Conservation (phyloP, 1,140 invertebrate genomes). For the Saccostrea cuccullata region DNA sequence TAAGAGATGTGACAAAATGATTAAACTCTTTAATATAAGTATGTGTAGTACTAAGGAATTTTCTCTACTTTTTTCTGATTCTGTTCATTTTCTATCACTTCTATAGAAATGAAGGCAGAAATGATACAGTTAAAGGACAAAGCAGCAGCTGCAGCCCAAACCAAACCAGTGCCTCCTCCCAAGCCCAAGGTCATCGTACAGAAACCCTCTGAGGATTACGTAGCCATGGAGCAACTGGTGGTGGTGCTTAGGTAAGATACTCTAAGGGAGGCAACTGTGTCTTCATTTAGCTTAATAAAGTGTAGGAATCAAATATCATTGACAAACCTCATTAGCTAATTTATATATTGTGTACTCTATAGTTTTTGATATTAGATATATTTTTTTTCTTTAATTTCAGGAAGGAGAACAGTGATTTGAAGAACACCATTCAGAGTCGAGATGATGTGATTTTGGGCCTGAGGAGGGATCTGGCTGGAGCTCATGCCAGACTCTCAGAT, state of each 20-base stretch:
- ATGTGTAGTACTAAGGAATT: too few species aligned
- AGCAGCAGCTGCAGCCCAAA: slow-evolving; percentile 19
- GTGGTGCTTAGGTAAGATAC: slow-evolving; percentile 68
- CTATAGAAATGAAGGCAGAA: slow-evolving; percentile 62
- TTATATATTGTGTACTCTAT: background rate
- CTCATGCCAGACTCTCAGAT: slow-evolving; percentile 76
- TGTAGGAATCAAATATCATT: background rate
- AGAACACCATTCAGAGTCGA: slow-evolving; percentile 73
- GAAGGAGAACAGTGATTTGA: slow-evolving; percentile 74
- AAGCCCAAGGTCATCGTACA: slow-evolving; percentile 76
- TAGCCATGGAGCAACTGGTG: slow-evolving; percentile 73
- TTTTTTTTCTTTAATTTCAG: slow-evolving; percentile 48
- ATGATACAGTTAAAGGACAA: slow-evolving; percentile 56
- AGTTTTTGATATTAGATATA: background rate
- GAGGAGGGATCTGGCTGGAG: slow-evolving; percentile 74
- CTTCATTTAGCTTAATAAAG: background rate
- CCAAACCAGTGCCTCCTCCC: slow-evolving; percentile 70
- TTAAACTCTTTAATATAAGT: too few species aligned
- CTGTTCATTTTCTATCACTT: background rate
- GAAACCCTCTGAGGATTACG: slow-evolving; percentile 71
- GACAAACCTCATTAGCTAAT: background rate
- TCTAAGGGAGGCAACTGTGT: background rate
- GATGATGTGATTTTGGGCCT: slow-evolving; percentile 75
- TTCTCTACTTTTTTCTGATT: background rate
- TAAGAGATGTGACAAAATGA: background rate